Percentiles rank a stretch among this genome's conserved stretches.
Conservation (phyloP, 2,888 invertebrate species). For the Chrysina gloriosa region DNA sequence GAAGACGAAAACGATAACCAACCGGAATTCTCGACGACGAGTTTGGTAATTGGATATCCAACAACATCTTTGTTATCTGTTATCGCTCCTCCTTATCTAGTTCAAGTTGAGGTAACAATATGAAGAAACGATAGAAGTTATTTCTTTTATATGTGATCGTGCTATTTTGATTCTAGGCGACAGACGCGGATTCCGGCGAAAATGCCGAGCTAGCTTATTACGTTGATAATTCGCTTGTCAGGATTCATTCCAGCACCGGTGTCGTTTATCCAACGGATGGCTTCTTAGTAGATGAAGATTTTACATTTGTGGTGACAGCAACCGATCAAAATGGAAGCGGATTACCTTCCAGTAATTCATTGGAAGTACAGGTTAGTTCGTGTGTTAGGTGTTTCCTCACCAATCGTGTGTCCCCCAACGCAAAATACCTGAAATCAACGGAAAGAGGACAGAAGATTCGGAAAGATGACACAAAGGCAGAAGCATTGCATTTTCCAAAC, state of each 20-base stretch:
- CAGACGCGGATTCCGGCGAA: conserved; percentile 69
- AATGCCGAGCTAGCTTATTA: conserved; percentile 68
- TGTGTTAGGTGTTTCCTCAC: too few relatives aligned
- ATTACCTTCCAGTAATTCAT: conserved; percentile 44
- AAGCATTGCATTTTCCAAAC: too few relatives aligned
- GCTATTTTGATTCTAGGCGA: conserved; percentile 57
- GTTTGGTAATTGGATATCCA: conserved; percentile 67
- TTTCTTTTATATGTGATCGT: too few relatives aligned
- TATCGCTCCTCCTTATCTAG: conserved; percentile 65
- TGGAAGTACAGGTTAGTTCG: conserved; percentile 60
- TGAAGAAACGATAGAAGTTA: too few relatives aligned
- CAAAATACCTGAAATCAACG: too few relatives aligned
- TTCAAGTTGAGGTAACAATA: conserved; percentile 53
- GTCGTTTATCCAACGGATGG: conserved; percentile 67
- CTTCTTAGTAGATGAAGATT: conserved; percentile 59
- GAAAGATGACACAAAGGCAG: too few relatives aligned
- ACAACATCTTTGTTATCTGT: conserved; percentile 61
- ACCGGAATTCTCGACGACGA: conserved; percentile 65
- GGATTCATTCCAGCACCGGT: conserved; percentile 71
- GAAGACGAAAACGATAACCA: conserved; percentile 69
- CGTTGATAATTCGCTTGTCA: conserved; percentile 63
- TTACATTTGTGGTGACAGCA: conserved; percentile 61
- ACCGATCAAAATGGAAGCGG: conserved; percentile 64
- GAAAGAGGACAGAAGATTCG: too few relatives aligned
- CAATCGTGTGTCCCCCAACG: too few relatives aligned